Conservation (phyloP, 2,888 invertebrate species). For the Pocota personata region DNA sequence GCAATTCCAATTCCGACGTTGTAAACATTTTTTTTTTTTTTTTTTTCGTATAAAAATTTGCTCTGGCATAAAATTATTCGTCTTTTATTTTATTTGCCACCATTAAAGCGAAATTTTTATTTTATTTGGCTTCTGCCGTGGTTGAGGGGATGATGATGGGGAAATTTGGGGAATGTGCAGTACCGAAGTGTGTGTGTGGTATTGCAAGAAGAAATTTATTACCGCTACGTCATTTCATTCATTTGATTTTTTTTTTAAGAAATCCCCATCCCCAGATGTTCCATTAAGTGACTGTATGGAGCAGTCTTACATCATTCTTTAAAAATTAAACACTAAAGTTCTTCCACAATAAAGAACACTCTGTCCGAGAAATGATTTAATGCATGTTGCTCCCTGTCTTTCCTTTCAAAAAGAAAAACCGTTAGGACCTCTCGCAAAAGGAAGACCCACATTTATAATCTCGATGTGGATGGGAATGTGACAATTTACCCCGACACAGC, state of each 20-base stretch:
- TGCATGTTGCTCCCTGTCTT: slow-evolving; percentile 17
- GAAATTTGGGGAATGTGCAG: background rate
- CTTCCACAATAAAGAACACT: slow-evolving; percentile 43
- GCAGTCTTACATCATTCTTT: slow-evolving; percentile 34
- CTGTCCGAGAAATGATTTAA: slow-evolving; percentile 56
- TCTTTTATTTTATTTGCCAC: slow-evolving; percentile 32
- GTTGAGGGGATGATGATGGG: background rate
- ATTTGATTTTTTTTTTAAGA: background rate
- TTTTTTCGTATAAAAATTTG: slow-evolving; percentile 9
- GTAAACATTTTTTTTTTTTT: slow-evolving; percentile 28
- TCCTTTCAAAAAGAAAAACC: background rate
- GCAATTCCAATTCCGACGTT: slow-evolving; percentile 52
- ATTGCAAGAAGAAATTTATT: slow-evolving; percentile 39
- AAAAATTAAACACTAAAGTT: background rate
- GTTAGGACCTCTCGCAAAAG: background rate
- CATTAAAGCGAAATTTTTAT: slow-evolving; percentile 50
- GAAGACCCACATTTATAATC: slow-evolving; percentile 62
- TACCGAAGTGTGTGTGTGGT: slow-evolving; percentile 20
- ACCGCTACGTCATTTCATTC: slow-evolving; percentile 51
- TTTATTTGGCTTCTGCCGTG: slow-evolving; percentile 7
- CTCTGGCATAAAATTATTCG: slow-evolving; percentile 8
- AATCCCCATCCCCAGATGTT: slow-evolving; percentile 60
- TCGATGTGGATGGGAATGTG: slow-evolving; percentile 29
- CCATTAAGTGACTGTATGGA: slow-evolving; percentile 22
- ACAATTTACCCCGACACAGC: slow-evolving; percentile 39